Evolutionary conservation across 2,888 invertebrate genomes (phyloP), one percentile per base, ranked within the genome.

Genomic region (Pristionchus mayeri): DNA sequence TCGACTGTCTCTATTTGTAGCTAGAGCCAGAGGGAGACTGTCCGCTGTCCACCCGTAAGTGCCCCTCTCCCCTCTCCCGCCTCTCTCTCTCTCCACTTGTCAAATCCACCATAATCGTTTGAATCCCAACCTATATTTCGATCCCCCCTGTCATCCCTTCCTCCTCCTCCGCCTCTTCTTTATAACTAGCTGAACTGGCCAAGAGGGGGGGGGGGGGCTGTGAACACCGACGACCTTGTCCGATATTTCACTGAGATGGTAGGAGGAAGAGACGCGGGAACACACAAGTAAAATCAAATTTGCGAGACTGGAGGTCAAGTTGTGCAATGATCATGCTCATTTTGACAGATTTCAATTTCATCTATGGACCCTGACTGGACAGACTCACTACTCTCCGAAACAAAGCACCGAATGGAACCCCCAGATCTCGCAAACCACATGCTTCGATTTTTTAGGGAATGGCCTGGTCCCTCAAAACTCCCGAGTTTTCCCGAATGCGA

Each of bases 91-190:
- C 71, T 71, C 71, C 71, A 24, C 40, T 40, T 21, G 40, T 71
- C 71, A 71, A 71, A 71, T 71, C 40, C 37, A 63, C 34, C 71
- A 44, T 71, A 71, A 71, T 71, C 71, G 71, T n/a, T 71, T 34
- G 71, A 24, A 71, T 71, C 71, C 40, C 71, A 71, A 71, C 71
- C 71, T 71, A 71, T 71, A 71, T 71, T 71, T 71, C 71, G 40
- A 71, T 71, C 71, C 71, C 40, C 40, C n/a, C 40, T 16, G 18
- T 50, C 44, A 18, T 44, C 40, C 13, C 24, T 16, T 21, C 48
- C 21, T 34, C 44, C 44, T 13, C 13, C 44, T 44, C 44, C 44
- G 6, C 9, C 75, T 44, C 27, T 24, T 50, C 78, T 34, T 27
- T 78, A 27, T 78, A 50, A 52, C 78, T 54, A 50, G 50, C 52